A percentile compares a stretch with the other conserved stretches of the same genome.
phyloP scores from a whole-genome alignment of 2,888 invertebrate genomes.

The Dryadula phaetusa region DNA sequence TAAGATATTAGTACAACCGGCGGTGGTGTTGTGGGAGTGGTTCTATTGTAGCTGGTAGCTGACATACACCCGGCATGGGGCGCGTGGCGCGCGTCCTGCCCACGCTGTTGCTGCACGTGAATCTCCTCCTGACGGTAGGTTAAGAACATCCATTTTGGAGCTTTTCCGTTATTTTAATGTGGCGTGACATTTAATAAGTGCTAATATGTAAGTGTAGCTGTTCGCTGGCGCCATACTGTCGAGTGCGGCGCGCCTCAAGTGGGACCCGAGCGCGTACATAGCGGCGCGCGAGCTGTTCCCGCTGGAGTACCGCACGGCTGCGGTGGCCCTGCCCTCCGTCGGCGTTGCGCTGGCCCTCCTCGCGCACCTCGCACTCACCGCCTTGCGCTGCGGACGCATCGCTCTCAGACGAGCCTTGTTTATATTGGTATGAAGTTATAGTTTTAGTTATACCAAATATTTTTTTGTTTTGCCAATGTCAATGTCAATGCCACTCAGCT shows the following conservation, averaged over 20 bases:
- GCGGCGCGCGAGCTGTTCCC: slow-evolving; percentile 51
- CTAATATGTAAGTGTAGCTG: slow-evolving; percentile 41
- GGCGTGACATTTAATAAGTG: neutral
- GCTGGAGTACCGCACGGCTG: slow-evolving; percentile 53
- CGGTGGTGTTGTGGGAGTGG: neutral
- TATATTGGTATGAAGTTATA: slow-evolving; percentile 24
- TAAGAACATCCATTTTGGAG: too few species aligned
- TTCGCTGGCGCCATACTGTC: slow-evolving; percentile 64
- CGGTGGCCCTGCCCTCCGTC: slow-evolving; percentile 47
- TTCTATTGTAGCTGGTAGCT: neutral
- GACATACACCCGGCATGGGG: slow-evolving; percentile 42
- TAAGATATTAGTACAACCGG: neutral
- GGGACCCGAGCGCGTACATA: slow-evolving; percentile 71
- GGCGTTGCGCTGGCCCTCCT: slow-evolving; percentile 41
- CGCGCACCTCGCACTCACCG: slow-evolving; percentile 46
- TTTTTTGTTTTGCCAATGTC: too few species aligned
- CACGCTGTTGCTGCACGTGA: slow-evolving; percentile 63
- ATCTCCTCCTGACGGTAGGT: slow-evolving; percentile 64
- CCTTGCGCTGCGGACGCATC: slow-evolving; percentile 44
- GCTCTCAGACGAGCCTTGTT: slow-evolving; percentile 43
- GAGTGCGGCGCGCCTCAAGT: slow-evolving; percentile 69
- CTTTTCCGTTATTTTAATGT: too few species aligned
- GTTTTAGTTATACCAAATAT: too few species aligned
- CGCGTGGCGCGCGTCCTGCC: slow-evolving; percentile 52
- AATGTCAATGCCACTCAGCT: too few species aligned